These are phyloP conservation scores for Tyrannus savana DNA, from an alignment of 2,113 vertebrate species.

Conservation along the genomic window DNA sequence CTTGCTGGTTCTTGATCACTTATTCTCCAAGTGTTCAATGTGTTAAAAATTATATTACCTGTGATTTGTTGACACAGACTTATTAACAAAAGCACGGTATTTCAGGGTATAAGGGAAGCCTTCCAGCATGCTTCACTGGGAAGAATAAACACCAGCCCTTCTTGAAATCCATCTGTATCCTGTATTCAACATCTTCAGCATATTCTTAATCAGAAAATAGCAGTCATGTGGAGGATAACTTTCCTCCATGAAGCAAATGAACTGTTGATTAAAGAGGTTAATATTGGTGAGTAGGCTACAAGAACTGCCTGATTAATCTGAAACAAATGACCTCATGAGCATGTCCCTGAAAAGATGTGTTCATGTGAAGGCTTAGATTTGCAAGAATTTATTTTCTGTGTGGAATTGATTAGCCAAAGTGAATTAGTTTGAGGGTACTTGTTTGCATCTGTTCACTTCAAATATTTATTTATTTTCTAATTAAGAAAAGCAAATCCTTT, in stretches of 20 bases:
- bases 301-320: slow-evolving; percentile 19
- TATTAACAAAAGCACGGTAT: not conserved
- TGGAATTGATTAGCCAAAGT: slow-evolving; percentile 6
- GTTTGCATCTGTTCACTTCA: not conserved
- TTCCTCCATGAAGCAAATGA: not conserved
- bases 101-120: not conserved
- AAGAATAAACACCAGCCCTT: not conserved
- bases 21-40: rapidly evolving
- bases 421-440: not conserved
- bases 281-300: not conserved
- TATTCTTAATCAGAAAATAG: slow-evolving; percentile 11
- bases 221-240: not conserved
- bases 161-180: not conserved
- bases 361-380: not conserved
- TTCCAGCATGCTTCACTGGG: not conserved
- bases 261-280: slow-evolving; percentile 26
- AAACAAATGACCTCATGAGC: slow-evolving; percentile 42
- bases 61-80: not conserved
- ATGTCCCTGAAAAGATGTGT: not conserved
- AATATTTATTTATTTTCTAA: slow-evolving; percentile 22
- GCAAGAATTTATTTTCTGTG: not conserved
- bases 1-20: not conserved
- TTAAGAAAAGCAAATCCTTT: not conserved
- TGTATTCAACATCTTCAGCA: not conserved
- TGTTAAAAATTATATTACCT: not conserved